Evolutionary conservation across 1,140 invertebrate genomes (phyloP).

Genomic region (Battus philenor): DNA sequence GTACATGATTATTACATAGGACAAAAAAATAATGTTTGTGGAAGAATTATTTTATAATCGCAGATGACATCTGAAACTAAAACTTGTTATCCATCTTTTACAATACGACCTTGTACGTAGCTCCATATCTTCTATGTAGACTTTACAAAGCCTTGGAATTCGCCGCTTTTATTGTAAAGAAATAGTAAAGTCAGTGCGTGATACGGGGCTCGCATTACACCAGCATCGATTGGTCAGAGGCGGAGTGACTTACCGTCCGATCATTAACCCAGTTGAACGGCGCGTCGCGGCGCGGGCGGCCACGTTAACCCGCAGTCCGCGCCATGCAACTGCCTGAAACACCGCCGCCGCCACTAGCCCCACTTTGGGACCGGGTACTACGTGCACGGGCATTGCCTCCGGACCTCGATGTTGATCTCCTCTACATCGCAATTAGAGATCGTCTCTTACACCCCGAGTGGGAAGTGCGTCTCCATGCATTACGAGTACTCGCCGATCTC

Average conservation of each 20-base stretch:
- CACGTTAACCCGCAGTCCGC: constrained; percentile 50
- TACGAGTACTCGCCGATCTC: constrained; percentile 84
- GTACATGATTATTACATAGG: too few relatives aligned
- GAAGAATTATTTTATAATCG: too few relatives aligned
- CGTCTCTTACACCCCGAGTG: constrained; percentile 86
- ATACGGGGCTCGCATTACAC: not conserved
- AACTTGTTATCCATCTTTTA: too few relatives aligned
- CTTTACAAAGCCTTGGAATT: too few relatives aligned
- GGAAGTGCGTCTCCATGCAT: constrained; percentile 87
- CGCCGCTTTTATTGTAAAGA: too few relatives aligned
- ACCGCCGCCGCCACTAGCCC: constrained; percentile 77
- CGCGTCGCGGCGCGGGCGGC: constrained; percentile 53
- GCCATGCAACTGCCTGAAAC: constrained; percentile 67
- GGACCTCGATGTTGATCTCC: constrained; percentile 78
- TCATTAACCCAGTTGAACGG: constrained; percentile 72
- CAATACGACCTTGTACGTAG: too few relatives aligned
- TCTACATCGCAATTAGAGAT: constrained; percentile 82
- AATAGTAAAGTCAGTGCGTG: too few relatives aligned
- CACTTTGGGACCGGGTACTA: constrained; percentile 86
- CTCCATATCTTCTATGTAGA: too few relatives aligned
- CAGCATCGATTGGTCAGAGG: constrained; percentile 66
- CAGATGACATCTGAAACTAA: too few relatives aligned
- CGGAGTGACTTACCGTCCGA: constrained; percentile 60
- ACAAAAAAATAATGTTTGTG: too few relatives aligned
- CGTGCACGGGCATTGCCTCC: constrained; percentile 77